These are phyloP conservation scores for Pachypeltis micranthus DNA, from an alignment of 1,140 invertebrate genomes.

Conservation along the genomic window DNA sequence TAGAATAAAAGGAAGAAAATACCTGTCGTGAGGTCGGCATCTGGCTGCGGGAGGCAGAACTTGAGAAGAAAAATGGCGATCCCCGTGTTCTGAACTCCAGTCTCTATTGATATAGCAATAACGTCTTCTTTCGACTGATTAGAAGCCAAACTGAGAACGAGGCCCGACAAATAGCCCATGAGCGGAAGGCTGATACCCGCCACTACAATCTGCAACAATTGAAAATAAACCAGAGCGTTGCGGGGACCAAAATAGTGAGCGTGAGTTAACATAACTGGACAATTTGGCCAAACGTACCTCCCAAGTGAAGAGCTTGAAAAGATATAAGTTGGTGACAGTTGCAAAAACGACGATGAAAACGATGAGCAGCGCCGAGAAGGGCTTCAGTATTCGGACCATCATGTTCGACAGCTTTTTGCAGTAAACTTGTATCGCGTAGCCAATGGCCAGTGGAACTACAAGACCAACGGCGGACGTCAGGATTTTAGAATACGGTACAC, in stretches of 20 bases:
- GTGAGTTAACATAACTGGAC: too few species aligned
- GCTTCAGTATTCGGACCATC: constrained; percentile 70
- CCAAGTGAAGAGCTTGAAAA: constrained; percentile 83
- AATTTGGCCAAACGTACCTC: too few species aligned
- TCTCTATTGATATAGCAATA: constrained; percentile 82
- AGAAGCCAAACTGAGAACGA: constrained; percentile 43
- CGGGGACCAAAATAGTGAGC: too few species aligned
- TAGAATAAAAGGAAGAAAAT: too few species aligned
- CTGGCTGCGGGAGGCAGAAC: constrained; percentile 54
- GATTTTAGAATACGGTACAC: constrained; percentile 72
- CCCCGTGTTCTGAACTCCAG: constrained; percentile 89
- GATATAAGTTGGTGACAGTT: constrained; percentile 76
- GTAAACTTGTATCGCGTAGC: constrained; percentile 59
- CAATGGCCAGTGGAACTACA: constrained; percentile 71
- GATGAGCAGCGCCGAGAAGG: constrained; percentile 70
- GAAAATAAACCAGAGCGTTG: constrained; percentile 8
- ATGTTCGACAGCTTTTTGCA: constrained; percentile 50
- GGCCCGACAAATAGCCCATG: constrained; percentile 72
- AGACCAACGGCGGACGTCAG: constrained; percentile 59
- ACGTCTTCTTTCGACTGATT: constrained; percentile 52
- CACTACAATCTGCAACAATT: constrained; percentile 53
- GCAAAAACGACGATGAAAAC: constrained; percentile 88
- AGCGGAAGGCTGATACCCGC: constrained; percentile 77
- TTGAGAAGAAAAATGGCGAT: constrained; percentile 75
- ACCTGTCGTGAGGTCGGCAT: constrained; percentile 68